Evolutionary conservation across 2,797 vertebrate genomes (phyloP).

Genomic region (Sebastes iracundus): DNA sequence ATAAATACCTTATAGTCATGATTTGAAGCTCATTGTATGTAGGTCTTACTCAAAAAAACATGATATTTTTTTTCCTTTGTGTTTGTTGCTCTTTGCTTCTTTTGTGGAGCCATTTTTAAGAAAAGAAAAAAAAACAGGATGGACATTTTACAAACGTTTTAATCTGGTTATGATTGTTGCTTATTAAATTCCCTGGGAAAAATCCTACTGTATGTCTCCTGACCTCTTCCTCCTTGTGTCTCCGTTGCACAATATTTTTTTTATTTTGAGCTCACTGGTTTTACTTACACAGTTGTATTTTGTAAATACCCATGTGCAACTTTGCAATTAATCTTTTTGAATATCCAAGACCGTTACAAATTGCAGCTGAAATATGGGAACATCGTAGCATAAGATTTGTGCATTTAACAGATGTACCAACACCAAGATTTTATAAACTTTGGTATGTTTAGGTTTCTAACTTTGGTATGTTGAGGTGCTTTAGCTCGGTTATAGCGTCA

Average conservation of each 20-base stretch:
- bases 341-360: slow-evolving; percentile 17
- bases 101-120: slow-evolving; percentile 85
- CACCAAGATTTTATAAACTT: slow-evolving; percentile 52
- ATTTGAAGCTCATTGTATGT: slow-evolving; percentile 84
- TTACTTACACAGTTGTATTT: slow-evolving; percentile 37
- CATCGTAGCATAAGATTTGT: slow-evolving; percentile 1
- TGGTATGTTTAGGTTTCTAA: slow-evolving; percentile 43
- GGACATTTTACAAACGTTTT: slow-evolving; percentile 85
- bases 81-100: slow-evolving; percentile 87
- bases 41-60: slow-evolving; percentile 83
- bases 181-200: slow-evolving; percentile 86
- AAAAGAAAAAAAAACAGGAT: slow-evolving; percentile 76
- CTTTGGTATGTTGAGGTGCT: slow-evolving; percentile 41
- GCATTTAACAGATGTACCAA: slow-evolving; percentile 18
- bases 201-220: slow-evolving; percentile 71
- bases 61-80: slow-evolving; percentile 67
- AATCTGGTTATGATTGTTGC: slow-evolving; percentile 83
- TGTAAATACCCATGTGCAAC: slow-evolving; percentile 52
- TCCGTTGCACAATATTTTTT: slow-evolving; percentile 30
- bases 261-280: slow-evolving; percentile 35
- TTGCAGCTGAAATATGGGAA: slow-evolving; percentile 25
- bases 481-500: slow-evolving; percentile 24
- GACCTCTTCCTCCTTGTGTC: slow-evolving; percentile 81
- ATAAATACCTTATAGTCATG: slow-evolving; percentile 84
- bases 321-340: slow-evolving; percentile 33